Conservation (phyloP, 2,888 invertebrate species). For the Nemapogon koenigi region DNA sequence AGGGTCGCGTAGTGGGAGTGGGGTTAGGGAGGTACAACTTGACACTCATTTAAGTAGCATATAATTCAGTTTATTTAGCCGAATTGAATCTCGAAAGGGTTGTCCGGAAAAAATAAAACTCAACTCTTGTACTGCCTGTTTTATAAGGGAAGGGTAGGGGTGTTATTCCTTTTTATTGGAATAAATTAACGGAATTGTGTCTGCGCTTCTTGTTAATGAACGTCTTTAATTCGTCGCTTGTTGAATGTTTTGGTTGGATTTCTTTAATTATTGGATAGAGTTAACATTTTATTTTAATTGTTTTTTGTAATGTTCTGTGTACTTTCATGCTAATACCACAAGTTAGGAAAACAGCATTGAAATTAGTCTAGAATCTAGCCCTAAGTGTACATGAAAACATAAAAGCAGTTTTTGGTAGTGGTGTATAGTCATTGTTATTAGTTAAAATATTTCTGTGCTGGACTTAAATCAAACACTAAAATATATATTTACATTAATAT, state of each 20-base stretch:
- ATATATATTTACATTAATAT: too few species aligned
- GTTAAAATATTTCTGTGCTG: too few species aligned
- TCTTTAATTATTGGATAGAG: background rate
- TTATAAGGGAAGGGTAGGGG: conserved; percentile 15
- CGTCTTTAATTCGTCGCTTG: conserved; percentile 27
- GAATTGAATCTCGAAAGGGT: conserved; percentile 39
- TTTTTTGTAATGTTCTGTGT: too few species aligned
- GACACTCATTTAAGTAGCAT: conserved; percentile 75
- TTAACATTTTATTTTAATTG: too few species aligned
- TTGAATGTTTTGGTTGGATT: background rate
- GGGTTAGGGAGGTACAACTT: conserved; percentile 29
- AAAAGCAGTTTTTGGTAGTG: too few species aligned
- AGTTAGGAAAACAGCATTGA: too few species aligned
- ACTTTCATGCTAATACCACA: too few species aligned
- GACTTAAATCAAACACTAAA: too few species aligned
- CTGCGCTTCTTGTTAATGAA: conserved; percentile 40
- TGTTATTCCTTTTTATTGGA: conserved; percentile 45
- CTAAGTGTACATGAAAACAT: too few species aligned
- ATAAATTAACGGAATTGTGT: conserved; percentile 53
- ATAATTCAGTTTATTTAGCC: conserved; percentile 71
- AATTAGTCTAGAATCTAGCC: too few species aligned
- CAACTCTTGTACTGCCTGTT: conserved; percentile 16
- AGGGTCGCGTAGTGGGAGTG: conserved; percentile 7
- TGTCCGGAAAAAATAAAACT: conserved; percentile 13
- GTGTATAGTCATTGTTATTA: too few species aligned